phyloP scores from a whole-genome alignment of 2,888 invertebrate species.

The Perdita meconis region DNA sequence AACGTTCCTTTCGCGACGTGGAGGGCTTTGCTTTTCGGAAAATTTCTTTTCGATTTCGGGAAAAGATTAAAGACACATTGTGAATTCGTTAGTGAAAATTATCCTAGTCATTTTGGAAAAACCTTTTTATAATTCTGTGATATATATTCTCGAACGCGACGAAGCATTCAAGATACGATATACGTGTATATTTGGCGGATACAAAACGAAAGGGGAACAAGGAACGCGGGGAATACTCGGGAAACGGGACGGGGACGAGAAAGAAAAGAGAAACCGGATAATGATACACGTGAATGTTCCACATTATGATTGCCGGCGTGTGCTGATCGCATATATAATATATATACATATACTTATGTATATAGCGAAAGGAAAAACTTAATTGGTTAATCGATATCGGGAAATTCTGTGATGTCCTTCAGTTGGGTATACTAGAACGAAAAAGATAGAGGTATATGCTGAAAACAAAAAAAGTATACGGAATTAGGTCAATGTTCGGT shows the following conservation, averaged over 20 bases:
- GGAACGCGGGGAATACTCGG: conserved; percentile 7
- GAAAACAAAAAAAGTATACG: conserved; percentile 80
- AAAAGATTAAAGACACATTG: conserved; percentile 40
- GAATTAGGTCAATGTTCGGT: conserved; percentile 82
- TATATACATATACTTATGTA: not conserved
- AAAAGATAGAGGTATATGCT: conserved; percentile 72
- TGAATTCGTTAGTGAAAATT: conserved; percentile 78
- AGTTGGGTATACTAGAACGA: conserved; percentile 79
- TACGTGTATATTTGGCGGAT: conserved; percentile 49
- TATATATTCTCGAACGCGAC: conserved; percentile 69
- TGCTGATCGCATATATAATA: conserved; percentile 45
- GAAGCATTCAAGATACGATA: conserved; percentile 42
- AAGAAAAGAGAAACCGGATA: conserved; percentile 36
- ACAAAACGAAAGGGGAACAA: conserved; percentile 42
- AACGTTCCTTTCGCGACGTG: conserved; percentile 31
- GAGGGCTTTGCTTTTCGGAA: conserved; percentile 53
- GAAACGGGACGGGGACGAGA: conserved; percentile 1
- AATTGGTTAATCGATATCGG: conserved; percentile 81
- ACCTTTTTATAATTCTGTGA: conserved; percentile 82
- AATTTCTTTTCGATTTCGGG: conserved; percentile 56
- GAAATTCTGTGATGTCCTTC: conserved; percentile 84
- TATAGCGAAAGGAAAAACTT: conserved; percentile 55
- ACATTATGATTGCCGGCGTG: conserved; percentile 77
- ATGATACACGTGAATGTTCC: conserved; percentile 61
- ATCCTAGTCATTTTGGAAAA: conserved; percentile 84